These are phyloP conservation scores for Habroteleia sp. DNA, from an alignment of 2,888 invertebrate species.

Conservation along the genomic window DNA sequence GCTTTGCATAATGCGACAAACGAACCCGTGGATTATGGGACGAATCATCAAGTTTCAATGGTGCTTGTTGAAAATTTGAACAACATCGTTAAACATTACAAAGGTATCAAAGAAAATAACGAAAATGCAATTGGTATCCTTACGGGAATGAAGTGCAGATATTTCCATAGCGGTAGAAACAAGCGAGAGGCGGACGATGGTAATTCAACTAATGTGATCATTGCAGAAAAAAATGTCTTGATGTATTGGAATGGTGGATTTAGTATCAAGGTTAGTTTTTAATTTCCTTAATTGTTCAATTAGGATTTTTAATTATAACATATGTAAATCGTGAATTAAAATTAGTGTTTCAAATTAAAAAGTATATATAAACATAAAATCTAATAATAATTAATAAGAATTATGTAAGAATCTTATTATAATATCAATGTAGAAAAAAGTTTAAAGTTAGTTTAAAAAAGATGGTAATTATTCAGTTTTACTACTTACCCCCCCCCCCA, in stretches of 20 bases:
- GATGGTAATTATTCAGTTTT: no score
- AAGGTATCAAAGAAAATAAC: constrained; percentile 75
- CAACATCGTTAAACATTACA: constrained; percentile 67
- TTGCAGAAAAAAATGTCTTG: constrained; percentile 61
- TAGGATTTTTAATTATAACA: no score
- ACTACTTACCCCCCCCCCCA: no score
- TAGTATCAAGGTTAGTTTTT: constrained; percentile 65
- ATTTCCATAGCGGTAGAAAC: constrained; percentile 69
- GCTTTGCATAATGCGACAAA: constrained; percentile 81
- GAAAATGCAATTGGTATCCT: constrained; percentile 70
- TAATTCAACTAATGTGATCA: constrained; percentile 38
- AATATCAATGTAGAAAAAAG: no score
- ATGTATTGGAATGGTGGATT: constrained; percentile 67
- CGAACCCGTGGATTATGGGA: constrained; percentile 79
- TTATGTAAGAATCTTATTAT: no score
- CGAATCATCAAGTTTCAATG: constrained; percentile 68
- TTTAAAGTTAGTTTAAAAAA: no score
- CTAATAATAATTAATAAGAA: no score
- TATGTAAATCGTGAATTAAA: no score
- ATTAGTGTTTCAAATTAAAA: no score
- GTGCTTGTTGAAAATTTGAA: constrained; percentile 68
- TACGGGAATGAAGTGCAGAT: constrained; percentile 73
- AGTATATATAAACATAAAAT: no score
- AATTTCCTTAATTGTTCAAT: no score
- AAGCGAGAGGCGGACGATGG: constrained; percentile 66